A percentile compares a stretch with the other conserved stretches of the same genome.
Conservation (phyloP, 2,797 vertebrate species). For the Notamacropus eugenii region DNA sequence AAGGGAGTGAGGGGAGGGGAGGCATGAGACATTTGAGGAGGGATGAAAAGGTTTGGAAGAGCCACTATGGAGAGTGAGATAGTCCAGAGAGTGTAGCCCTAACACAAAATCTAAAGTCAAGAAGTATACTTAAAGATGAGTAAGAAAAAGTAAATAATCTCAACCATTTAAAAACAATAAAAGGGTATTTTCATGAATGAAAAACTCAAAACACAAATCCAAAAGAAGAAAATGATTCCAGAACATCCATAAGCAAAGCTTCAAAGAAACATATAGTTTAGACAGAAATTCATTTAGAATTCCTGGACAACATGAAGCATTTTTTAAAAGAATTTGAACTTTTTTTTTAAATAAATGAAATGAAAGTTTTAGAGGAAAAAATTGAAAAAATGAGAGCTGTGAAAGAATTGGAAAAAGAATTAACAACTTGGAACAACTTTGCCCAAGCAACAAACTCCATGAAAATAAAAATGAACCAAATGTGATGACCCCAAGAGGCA, state of each 20-base stretch:
- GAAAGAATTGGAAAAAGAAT: neutral
- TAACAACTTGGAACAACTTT: neutral
- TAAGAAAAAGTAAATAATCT: neutral
- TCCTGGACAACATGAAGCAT: neutral
- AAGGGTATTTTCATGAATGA: neutral
- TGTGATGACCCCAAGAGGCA: neutral
- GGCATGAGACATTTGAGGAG: neutral
- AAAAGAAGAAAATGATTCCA: neutral
- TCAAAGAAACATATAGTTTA: neutral
- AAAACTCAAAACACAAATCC: neutral
- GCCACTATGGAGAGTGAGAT: neutral
- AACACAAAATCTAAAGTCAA: neutral
- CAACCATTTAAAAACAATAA: neutral
- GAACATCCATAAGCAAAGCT: neutral
- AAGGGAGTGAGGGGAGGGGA: neutral
- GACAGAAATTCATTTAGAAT: neutral
- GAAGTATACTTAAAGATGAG: neutral
- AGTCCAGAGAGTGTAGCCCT: neutral
- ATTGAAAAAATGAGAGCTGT: neutral
- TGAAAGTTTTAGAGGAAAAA: neutral
- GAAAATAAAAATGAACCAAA: neutral
- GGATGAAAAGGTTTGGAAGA: neutral
- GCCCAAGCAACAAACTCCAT: neutral
- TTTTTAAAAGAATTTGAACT: neutral
- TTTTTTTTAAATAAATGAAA: neutral